Evolutionary conservation across 2,888 invertebrate species (phyloP).

Genomic region (Opisthograptis luteolata): DNA sequence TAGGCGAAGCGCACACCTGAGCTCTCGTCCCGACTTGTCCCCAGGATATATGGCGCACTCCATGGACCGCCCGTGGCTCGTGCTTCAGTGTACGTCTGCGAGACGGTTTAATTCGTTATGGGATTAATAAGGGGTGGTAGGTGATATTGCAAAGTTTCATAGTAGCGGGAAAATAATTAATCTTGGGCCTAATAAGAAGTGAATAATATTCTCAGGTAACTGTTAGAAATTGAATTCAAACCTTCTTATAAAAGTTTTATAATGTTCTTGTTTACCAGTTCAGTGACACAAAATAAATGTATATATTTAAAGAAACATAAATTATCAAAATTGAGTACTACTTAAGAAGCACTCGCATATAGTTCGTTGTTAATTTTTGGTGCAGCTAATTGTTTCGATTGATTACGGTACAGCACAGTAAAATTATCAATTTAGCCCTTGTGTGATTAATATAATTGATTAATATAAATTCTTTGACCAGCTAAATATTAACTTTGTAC

Average conservation of each 20-base stretch:
- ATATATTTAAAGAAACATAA: conserved; percentile 15
- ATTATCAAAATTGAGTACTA: no score
- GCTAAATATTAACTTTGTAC: no score
- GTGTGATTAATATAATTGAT: no score
- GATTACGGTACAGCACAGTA: conserved; percentile 4
- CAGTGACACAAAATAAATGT: no score
- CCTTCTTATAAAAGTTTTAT: no score
- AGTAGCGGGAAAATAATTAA: not conserved
- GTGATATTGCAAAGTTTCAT: conserved; percentile 16
- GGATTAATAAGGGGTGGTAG: conserved; percentile 25
- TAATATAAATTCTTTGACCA: no score
- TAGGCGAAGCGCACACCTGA: conserved; percentile 60
- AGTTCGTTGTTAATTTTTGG: conserved; percentile 23
- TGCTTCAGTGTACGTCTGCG: conserved; percentile 38
- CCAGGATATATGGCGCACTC: conserved; percentile 51
- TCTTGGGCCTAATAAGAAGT: not conserved
- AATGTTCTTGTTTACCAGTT: no score
- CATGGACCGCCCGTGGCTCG: conserved; percentile 37
- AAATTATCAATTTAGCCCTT: no score
- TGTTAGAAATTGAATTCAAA: no score
- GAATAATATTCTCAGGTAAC: no score
- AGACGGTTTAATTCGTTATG: conserved; percentile 45
- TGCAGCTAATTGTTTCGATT: conserved; percentile 17
- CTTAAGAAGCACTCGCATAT: no score
- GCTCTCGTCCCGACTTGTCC: conserved; percentile 42